phyloP scores from a whole-genome alignment of 2,113 vertebrate species.

The Caranx melampygus region DNA sequence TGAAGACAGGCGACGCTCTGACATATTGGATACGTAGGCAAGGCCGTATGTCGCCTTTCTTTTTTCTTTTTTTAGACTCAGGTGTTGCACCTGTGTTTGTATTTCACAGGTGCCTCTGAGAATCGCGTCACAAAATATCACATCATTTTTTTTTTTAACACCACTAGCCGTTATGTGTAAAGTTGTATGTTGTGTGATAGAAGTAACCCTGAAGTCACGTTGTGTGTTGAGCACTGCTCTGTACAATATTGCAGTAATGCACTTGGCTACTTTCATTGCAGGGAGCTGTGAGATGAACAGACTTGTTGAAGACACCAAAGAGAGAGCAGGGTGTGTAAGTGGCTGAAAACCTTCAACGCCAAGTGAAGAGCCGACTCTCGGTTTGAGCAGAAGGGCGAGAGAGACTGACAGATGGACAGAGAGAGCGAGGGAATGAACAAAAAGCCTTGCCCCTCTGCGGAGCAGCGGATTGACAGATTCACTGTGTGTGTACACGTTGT shows the following conservation, averaged over 20 bases:
- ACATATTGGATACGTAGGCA: too few relatives aligned
- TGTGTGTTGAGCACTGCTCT: too few relatives aligned
- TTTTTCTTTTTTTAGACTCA: too few relatives aligned
- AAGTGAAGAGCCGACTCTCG: constrained; percentile 12
- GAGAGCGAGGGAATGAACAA: constrained; percentile 42
- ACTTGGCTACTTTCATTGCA: not conserved
- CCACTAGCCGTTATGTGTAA: too few relatives aligned
- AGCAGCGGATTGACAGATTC: constrained; percentile 68
- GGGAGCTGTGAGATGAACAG: constrained; percentile 14
- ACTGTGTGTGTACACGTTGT: constrained; percentile 38
- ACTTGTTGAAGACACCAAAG: constrained; percentile 22
- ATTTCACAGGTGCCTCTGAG: too few relatives aligned
- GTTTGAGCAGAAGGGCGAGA: constrained; percentile 42
- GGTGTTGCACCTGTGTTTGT: too few relatives aligned
- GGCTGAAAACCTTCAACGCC: constrained; percentile 38
- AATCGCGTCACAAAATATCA: too few relatives aligned
- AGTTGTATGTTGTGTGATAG: too few relatives aligned
- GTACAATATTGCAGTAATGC: not conserved
- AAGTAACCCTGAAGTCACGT: too few relatives aligned
- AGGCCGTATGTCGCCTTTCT: too few relatives aligned
- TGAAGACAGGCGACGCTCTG: too few relatives aligned
- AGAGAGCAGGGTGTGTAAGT: constrained; percentile 18
- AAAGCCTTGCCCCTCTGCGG: constrained; percentile 45
- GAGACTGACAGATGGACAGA: constrained; percentile 70
- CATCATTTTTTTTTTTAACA: too few relatives aligned